Evolutionary conservation across 2,797 vertebrate species (phyloP).

Genomic region (Parauchenoglanis ngamensis): DNA sequence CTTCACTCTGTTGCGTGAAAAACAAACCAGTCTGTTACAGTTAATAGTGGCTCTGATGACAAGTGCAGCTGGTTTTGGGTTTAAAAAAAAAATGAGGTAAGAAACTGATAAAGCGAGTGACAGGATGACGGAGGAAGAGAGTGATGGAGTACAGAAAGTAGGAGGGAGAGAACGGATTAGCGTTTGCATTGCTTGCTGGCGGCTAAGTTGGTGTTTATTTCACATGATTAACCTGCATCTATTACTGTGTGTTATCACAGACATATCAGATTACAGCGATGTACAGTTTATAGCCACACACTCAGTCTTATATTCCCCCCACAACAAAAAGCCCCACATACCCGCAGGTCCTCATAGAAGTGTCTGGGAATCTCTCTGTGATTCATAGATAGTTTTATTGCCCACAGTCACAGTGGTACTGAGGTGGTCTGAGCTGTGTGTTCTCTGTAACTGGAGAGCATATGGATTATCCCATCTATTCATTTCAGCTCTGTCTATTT

Average conservation of each 20-base stretch:
- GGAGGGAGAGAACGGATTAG: slow-evolving; percentile 18
- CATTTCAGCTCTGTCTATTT: slow-evolving; percentile 18
- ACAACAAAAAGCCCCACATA: neutral
- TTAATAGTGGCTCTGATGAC: slow-evolving; percentile 70
- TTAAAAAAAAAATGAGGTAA: slow-evolving; percentile 49
- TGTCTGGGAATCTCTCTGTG: slow-evolving; percentile 32
- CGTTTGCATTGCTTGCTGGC: slow-evolving; percentile 55
- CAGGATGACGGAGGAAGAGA: slow-evolving; percentile 50
- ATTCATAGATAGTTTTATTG: slow-evolving; percentile 46
- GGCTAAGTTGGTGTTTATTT: slow-evolving; percentile 68
- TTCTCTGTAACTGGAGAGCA: slow-evolving; percentile 16
- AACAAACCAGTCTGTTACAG: slow-evolving; percentile 46
- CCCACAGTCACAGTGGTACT: slow-evolving; percentile 19
- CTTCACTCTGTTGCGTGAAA: slow-evolving; percentile 32
- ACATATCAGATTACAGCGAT: slow-evolving; percentile 54
- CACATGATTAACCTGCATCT: slow-evolving; percentile 73
- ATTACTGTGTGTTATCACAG: slow-evolving; percentile 62
- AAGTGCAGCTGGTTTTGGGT: slow-evolving; percentile 65
- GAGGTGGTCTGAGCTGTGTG: slow-evolving; percentile 37
- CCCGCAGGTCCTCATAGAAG: slow-evolving; percentile 37
- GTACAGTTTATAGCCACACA: slow-evolving; percentile 62
- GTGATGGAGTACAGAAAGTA: slow-evolving; percentile 37
- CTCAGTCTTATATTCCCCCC: slow-evolving; percentile 44
- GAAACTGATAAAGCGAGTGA: slow-evolving; percentile 48
- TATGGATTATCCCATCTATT: slow-evolving; percentile 19